phyloP scores from a whole-genome alignment of 1,140 invertebrate genomes.

The Drosophila pseudoobscura region DNA sequence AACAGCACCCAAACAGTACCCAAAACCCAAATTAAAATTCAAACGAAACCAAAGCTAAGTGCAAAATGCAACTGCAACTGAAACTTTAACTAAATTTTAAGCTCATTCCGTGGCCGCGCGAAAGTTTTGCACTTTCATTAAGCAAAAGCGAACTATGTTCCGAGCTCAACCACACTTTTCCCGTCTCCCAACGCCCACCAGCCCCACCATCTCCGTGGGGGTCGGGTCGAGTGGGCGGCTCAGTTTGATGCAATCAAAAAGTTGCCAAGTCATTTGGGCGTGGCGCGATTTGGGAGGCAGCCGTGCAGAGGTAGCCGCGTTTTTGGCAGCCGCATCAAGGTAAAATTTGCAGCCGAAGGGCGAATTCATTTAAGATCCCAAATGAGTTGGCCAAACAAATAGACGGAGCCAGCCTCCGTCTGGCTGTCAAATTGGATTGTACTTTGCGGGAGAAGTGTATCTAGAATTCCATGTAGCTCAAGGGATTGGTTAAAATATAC shows the following conservation, averaged over 20 bases:
- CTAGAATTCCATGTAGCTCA: no score
- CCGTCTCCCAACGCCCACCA: no score
- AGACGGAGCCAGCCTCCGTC: slow-evolving; percentile 12
- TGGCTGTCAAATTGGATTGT: slow-evolving; percentile 3
- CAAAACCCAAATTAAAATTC: slow-evolving; percentile 39
- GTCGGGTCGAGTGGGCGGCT: slow-evolving; percentile 16
- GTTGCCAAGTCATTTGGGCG: slow-evolving; percentile 47
- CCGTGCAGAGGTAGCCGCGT: slow-evolving; percentile 1
- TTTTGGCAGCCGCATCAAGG: slow-evolving; percentile 57
- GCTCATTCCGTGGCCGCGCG: slow-evolving; percentile 62
- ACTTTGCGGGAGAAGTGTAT: no score
- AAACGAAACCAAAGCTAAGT: slow-evolving; percentile 31
- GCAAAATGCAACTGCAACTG: slow-evolving; percentile 46
- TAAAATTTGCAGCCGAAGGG: slow-evolving; percentile 43
- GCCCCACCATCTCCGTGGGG: neutral
- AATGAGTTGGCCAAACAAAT: slow-evolving; percentile 39
- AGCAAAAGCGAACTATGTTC: slow-evolving; percentile 17
- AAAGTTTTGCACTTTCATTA: slow-evolving; percentile 75
- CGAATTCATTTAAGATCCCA: slow-evolving; percentile 54
- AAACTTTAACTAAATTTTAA: slow-evolving; percentile 70
- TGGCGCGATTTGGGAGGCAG: slow-evolving; percentile 1
- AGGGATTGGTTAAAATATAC: no score
- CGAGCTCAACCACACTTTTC: neutral
- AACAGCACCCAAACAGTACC: neutral
- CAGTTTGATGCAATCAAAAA: slow-evolving; percentile 64